A percentile compares a stretch with the other conserved stretches of the same genome.
Conservation (phyloP, 2,113 vertebrate species). For the Halcyon malimbica region DNA sequence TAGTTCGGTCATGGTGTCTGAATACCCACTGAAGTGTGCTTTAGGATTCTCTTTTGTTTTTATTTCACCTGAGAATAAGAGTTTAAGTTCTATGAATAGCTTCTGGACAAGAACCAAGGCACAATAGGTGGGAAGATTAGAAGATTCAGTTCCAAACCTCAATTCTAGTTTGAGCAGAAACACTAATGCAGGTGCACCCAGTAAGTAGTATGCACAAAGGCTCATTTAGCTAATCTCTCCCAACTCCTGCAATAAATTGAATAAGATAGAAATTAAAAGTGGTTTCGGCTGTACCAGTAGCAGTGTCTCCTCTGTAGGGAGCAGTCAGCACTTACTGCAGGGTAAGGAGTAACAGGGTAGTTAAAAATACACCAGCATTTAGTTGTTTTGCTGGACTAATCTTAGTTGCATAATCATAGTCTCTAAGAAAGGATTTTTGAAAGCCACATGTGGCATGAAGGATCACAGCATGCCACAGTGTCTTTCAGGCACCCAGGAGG, state of each 20-base stretch:
- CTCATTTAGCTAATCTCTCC: not conserved
- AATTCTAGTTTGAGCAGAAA: not conserved
- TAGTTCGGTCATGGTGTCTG: not conserved
- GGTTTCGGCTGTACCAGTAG: not conserved
- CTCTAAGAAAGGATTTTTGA: not conserved
- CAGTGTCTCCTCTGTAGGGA: accelerated
- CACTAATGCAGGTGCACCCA: not conserved
- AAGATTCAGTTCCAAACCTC: not conserved
- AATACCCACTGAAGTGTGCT: not conserved
- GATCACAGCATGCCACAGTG: not conserved
- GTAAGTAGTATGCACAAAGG: not conserved
- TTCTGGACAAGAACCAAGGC: not conserved
- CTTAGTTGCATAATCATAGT: not conserved
- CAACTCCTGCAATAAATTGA: not conserved
- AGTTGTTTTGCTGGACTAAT: not conserved
- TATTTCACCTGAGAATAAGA: not conserved
- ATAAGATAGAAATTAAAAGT: not conserved
- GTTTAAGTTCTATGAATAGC: not conserved
- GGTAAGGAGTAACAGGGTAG: not conserved
- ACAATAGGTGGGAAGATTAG: not conserved
- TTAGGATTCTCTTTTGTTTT: not conserved
- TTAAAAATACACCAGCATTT: not conserved
- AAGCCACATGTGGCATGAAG: not conserved
- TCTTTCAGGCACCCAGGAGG: not conserved
- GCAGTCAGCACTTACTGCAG: not conserved